A percentile compares a stretch with the other conserved stretches of the same genome.
These are phyloP conservation scores for Xiphydria camelus DNA, from an alignment of 2,888 invertebrate genomes.

Conservation along the genomic window DNA sequence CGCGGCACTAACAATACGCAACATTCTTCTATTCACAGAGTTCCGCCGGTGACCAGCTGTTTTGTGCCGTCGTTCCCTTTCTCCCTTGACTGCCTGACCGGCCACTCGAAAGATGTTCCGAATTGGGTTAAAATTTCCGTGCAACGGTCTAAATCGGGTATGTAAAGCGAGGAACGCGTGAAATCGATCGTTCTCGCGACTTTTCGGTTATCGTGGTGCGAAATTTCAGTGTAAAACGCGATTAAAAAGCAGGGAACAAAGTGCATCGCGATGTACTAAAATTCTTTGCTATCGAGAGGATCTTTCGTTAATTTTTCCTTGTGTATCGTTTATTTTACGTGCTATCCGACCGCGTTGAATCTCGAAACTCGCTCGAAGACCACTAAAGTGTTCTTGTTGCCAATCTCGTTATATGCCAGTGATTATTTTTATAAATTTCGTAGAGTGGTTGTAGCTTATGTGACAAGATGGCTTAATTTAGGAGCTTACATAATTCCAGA, in stretches of 20 bases:
- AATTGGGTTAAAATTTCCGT: slow-evolving; percentile 57
- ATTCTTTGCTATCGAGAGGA: too few relatives aligned
- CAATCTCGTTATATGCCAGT: slow-evolving; percentile 22
- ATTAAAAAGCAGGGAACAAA: not conserved
- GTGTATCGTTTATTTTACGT: too few relatives aligned
- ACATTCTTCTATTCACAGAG: slow-evolving; percentile 41
- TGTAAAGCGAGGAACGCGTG: slow-evolving; percentile 32
- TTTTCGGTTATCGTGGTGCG: too few relatives aligned
- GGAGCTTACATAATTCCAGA: slow-evolving; percentile 48
- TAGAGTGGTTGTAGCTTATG: slow-evolving; percentile 9
- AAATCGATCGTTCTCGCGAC: too few relatives aligned
- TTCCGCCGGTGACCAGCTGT: slow-evolving; percentile 40
- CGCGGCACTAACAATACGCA: slow-evolving; percentile 38
- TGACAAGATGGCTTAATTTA: slow-evolving; percentile 49
- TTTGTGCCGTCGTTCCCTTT: slow-evolving; percentile 46
- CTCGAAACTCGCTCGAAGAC: too few relatives aligned
- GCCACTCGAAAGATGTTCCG: slow-evolving; percentile 55
- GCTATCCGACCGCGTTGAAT: too few relatives aligned
- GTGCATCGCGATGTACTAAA: not conserved
- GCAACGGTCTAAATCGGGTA: slow-evolving; percentile 52
- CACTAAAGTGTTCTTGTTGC: too few relatives aligned
- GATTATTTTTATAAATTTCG: slow-evolving; percentile 21
- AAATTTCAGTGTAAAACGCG: not conserved
- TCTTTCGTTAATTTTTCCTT: too few relatives aligned
- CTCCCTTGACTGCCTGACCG: slow-evolving; percentile 47